These are phyloP conservation scores for Euglossa dilemma DNA, from an alignment of 1,140 invertebrate species.

Conservation along the genomic window DNA sequence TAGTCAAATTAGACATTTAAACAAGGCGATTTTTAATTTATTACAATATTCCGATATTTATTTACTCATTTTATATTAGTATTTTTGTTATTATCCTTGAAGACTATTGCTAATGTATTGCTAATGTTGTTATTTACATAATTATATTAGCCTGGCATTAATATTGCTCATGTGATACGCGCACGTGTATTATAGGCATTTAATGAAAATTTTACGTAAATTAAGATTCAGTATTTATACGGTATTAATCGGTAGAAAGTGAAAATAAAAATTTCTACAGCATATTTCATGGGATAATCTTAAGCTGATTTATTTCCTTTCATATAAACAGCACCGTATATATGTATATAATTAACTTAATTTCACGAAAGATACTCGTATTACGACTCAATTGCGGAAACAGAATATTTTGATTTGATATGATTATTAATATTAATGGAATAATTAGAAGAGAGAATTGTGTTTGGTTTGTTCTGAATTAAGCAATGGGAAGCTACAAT, in stretches of 20 bases:
- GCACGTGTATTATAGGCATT: neutral
- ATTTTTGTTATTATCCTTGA: no score
- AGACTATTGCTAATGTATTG: no score
- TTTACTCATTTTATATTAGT: no score
- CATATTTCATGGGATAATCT: neutral
- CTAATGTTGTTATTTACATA: no score
- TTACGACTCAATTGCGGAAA: neutral
- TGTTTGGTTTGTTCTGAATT: no score
- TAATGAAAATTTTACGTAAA: neutral
- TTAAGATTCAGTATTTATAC: neutral
- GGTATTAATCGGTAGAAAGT: neutral
- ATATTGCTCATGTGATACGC: no score
- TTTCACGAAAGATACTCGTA: neutral
- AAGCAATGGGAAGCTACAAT: neutral
- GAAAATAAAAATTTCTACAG: neutral
- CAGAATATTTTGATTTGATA: neutral
- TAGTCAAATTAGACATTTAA: neutral
- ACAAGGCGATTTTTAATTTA: neutral
- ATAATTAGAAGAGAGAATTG: no score
- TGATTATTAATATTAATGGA: neutral
- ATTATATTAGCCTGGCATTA: no score
- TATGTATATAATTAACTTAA: conserved; percentile 1
- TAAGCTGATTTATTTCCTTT: neutral
- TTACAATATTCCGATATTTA: neutral
- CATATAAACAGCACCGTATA: neutral